phyloP scores from a whole-genome alignment of 2,113 vertebrate genomes.

The Dunckerocampus dactyliophorus region DNA sequence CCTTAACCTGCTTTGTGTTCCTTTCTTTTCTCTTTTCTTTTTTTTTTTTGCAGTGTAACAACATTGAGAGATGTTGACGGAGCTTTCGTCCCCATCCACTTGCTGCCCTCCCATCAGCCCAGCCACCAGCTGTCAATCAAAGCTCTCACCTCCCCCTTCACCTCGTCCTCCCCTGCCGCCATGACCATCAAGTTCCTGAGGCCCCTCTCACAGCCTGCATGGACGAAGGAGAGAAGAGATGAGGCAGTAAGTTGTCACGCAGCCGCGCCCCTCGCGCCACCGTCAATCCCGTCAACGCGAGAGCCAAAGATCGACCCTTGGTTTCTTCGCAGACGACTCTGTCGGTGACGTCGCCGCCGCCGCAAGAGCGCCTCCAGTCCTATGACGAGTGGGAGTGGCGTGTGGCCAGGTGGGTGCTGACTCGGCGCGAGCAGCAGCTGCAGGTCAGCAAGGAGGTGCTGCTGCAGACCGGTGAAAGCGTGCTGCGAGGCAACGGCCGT shows the following conservation, averaged over 20 bases:
- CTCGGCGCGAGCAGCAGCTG: slow-evolving; percentile 50
- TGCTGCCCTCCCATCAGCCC: slow-evolving; percentile 8
- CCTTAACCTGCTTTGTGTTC: too few relatives aligned
- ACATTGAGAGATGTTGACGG: not conserved
- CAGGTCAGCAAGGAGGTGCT: slow-evolving; percentile 16
- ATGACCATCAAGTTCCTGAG: slow-evolving; percentile 52
- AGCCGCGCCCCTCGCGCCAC: slow-evolving; percentile 16
- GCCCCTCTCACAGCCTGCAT: not conserved
- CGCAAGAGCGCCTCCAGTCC: not conserved
- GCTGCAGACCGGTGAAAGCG: slow-evolving; percentile 15
- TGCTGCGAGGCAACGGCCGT: slow-evolving; percentile 9
- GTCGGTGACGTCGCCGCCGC: not conserved
- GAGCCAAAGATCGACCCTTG: too few relatives aligned
- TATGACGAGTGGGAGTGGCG: slow-evolving; percentile 36
- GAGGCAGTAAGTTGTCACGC: not conserved
- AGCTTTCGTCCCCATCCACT: slow-evolving; percentile 47
- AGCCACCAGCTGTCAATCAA: slow-evolving; percentile 47
- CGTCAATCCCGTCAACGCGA: too few relatives aligned
- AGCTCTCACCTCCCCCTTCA: slow-evolving; percentile 17
- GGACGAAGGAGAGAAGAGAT: slow-evolving; percentile 7
- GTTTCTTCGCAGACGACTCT: rapidly evolving
- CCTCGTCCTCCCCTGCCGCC: slow-evolving; percentile 22
- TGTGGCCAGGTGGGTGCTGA: slow-evolving; percentile 41
- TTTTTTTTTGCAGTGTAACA: not conserved
- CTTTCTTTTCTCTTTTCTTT: not conserved